Base-by-base conservation (phyloP, 1,140 invertebrate genomes). In the Drosophila sturtevanti region DNA sequence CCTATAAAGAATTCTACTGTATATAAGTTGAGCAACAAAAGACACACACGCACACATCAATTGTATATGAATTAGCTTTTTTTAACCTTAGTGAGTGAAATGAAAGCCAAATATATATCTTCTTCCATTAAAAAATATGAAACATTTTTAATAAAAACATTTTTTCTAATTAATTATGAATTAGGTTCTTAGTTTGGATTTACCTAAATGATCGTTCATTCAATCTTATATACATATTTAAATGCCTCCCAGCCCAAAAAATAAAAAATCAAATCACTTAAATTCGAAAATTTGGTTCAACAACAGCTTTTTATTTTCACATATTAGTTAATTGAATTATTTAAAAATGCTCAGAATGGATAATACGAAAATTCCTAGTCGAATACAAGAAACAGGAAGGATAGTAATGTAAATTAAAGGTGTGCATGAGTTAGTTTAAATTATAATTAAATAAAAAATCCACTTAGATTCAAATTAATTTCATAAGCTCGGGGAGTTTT, bases 61-160 rank as follows among this genome's bases (percentile, higher is more conserved):
- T 58, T 86, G 69, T 85, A 81, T 74, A 71, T 77, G 73, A 68
- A 27, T 38, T 37, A 66, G 81, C 81, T 86, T 81, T 85, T 81
- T 81, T 86, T 80, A 73, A 74, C 60, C 63, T 67, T 55, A 85
- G 64, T 62, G 81, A 80, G 81, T 74, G 81, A 74, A 86, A 67
- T 87, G 51, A 81, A 87, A 76, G 81, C 82, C 75, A 34, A 48
- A 60, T 35, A 86, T 79, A 81, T 87, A 86, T 89, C 85, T 31
- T 68, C 75, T 86, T 86, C 84, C 84, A 86, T 86, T 87, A 86
- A 82, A 31, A 86, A 89, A 24, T 87, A 86, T 89, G 72, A 82
- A 87, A 79, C 80, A 86, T 77, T 87, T 86, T 86, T 63, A 86
- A 87, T 86, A 86, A 86, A 86, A 68, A 81, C 77, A 86, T 59